These are phyloP conservation scores for Acleris holmiana DNA, from an alignment of 2,888 invertebrate species.

Conservation along the genomic window DNA sequence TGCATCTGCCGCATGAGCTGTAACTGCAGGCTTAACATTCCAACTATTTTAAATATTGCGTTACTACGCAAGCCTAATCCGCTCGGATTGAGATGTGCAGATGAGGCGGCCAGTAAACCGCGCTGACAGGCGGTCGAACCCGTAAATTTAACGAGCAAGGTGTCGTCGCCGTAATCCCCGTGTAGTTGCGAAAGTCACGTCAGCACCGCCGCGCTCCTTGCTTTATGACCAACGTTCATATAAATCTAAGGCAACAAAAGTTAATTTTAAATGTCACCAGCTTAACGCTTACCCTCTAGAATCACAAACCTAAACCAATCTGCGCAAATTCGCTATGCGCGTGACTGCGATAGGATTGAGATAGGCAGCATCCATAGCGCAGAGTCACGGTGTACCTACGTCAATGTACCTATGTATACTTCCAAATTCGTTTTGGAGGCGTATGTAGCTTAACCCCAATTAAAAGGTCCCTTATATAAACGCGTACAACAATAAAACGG, in stretches of 20 bases:
- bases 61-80: slow-evolving; percentile 65
- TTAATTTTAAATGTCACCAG: slow-evolving; percentile 71
- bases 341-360: slow-evolving; percentile 35
- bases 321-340: slow-evolving; percentile 38
- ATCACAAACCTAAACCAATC: slow-evolving; percentile 30
- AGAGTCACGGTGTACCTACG: slow-evolving; percentile 7
- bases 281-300: slow-evolving; percentile 58
- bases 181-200: slow-evolving; percentile 64
- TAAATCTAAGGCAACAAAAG: slow-evolving; percentile 66
- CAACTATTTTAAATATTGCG: slow-evolving; percentile 41
- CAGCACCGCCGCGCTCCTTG: slow-evolving; percentile 53
- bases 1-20: not conserved
- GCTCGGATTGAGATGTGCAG: slow-evolving; percentile 65
- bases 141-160: slow-evolving; percentile 69
- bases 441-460: slow-evolving; percentile 59
- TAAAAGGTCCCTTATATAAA: slow-evolving; percentile 49
- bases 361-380: slow-evolving; percentile 11
- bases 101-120: slow-evolving; percentile 59
- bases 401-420: not conserved
- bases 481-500: slow-evolving; percentile 54
- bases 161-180: slow-evolving; percentile 71
- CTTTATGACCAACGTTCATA: slow-evolving; percentile 58
- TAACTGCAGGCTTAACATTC: slow-evolving; percentile 7
- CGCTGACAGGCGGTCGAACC: slow-evolving; percentile 73
- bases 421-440: not conserved